phyloP scores from a whole-genome alignment of 1,140 invertebrate genomes.

The Ruditapes philippinarum region DNA sequence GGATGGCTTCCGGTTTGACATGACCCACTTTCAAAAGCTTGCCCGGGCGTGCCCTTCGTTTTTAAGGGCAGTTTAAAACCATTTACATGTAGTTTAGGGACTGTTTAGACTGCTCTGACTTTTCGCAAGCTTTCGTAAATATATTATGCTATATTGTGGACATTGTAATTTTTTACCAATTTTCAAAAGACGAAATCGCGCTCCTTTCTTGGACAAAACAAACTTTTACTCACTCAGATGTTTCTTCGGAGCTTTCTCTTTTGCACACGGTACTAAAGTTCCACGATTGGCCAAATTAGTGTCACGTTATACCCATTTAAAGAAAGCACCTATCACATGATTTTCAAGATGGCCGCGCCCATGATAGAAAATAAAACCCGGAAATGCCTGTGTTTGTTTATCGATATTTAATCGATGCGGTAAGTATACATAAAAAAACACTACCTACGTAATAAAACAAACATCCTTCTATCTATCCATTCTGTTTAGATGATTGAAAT shows the following conservation, averaged over 20 bases:
- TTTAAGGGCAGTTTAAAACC: not conserved
- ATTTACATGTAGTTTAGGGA: constrained; percentile 24
- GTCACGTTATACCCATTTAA: constrained; percentile 44
- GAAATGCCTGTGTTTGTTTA: constrained; percentile 32
- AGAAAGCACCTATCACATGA: constrained; percentile 40
- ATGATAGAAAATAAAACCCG: constrained; percentile 41
- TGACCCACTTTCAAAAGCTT: constrained; percentile 9
- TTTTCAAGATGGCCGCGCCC: constrained; percentile 58
- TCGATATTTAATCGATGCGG: constrained; percentile 46
- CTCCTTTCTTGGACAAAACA: not conserved
- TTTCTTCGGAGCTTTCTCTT: constrained; percentile 17
- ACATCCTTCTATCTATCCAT: constrained; percentile 13
- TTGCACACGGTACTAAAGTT: constrained; percentile 15
- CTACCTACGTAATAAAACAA: constrained; percentile 27
- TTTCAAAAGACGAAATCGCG: constrained; percentile 12
- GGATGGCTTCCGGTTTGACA: constrained; percentile 9
- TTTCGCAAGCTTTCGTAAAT: constrained; percentile 45
- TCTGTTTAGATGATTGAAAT: constrained; percentile 35
- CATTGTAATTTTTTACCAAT: constrained; percentile 39
- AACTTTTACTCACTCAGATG: not conserved
- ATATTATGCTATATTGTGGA: constrained; percentile 12
- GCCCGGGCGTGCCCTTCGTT: not conserved
- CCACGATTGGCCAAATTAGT: constrained; percentile 27
- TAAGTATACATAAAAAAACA: constrained; percentile 42
- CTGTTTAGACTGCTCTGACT: constrained; percentile 5